A percentile compares a stretch with the other conserved stretches of the same genome.
phyloP scores from a whole-genome alignment of 2,888 invertebrate species.

The Pyralis farinalis region DNA sequence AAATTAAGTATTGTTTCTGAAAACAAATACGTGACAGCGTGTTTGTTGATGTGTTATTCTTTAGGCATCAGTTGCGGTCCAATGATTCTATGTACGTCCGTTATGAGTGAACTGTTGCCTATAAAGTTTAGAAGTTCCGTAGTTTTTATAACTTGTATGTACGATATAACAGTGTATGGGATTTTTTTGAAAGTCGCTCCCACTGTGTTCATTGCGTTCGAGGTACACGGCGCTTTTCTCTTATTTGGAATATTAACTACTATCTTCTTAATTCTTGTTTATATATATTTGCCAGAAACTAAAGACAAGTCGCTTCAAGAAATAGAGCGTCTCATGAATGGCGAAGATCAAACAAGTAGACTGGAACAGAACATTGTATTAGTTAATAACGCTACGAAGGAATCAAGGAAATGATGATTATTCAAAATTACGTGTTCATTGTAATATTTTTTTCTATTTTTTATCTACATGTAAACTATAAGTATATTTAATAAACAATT shows the following conservation, averaged over 20 bases:
- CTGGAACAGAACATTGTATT: too few species aligned
- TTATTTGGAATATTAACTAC: conserved; percentile 24
- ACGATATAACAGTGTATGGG: conserved; percentile 8
- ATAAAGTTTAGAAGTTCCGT: conserved; percentile 28
- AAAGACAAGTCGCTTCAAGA: conserved; percentile 41
- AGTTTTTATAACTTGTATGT: conserved; percentile 16
- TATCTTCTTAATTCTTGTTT: conserved; percentile 21
- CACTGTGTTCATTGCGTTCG: conserved; percentile 24
- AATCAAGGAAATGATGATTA: too few species aligned
- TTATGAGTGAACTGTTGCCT: conserved; percentile 32
- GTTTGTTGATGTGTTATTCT: conserved; percentile 26
- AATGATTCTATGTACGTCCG: conserved; percentile 23
- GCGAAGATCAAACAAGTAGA: background rate
- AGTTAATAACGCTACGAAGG: too few species aligned
- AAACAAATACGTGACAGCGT: conserved; percentile 16
- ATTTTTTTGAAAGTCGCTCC: conserved; percentile 28
- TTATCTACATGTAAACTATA: too few species aligned
- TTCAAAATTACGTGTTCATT: too few species aligned
- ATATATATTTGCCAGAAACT: conserved; percentile 38
- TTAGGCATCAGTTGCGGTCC: conserved; percentile 35
- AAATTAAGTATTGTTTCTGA: conserved; percentile 21
- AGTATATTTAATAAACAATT: too few species aligned
- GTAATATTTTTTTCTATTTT: too few species aligned
- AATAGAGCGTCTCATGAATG: conserved; percentile 25
- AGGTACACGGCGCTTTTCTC: conserved; percentile 30